Conservation (phyloP, 2,888 invertebrate genomes). For the Halictus ligatus region DNA sequence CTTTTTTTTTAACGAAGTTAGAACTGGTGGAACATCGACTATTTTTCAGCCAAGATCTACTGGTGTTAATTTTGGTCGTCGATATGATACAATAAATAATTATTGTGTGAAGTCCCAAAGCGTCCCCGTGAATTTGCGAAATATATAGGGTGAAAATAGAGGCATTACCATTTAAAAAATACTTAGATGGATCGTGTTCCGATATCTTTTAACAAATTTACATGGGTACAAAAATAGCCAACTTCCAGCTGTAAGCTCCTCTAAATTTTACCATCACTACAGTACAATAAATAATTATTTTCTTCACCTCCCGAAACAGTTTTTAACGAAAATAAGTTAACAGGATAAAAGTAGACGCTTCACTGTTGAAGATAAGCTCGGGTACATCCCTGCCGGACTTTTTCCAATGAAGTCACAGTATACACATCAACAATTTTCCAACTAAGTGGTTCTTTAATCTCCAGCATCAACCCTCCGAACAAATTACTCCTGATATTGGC, state of each 20-base stretch:
- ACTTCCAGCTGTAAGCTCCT: neutral
- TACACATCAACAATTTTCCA: neutral
- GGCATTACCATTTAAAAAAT: neutral
- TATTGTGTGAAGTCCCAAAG: neutral
- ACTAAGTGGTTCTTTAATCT: neutral
- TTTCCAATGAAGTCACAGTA: neutral
- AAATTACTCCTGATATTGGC: neutral
- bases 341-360: neutral
- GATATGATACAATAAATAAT: neutral
- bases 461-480: no score
- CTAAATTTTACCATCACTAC: neutral
- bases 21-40: neutral
- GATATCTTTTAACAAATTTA: neutral
- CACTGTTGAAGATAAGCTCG: neutral
- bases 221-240: neutral
- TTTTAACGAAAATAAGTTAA: neutral
- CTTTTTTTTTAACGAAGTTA: neutral
- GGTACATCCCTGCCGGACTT: neutral
- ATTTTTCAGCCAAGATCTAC: neutral
- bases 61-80: neutral
- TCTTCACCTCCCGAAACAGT: neutral
- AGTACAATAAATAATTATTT: neutral
- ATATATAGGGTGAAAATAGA: neutral
- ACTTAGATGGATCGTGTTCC: neutral
- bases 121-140: fast-evolving